Percentiles rank a stretch among this genome's conserved stretches.
Evolutionary conservation across 2,888 invertebrate species (phyloP).

Genomic region (Siphonodentalium dalli): DNA sequence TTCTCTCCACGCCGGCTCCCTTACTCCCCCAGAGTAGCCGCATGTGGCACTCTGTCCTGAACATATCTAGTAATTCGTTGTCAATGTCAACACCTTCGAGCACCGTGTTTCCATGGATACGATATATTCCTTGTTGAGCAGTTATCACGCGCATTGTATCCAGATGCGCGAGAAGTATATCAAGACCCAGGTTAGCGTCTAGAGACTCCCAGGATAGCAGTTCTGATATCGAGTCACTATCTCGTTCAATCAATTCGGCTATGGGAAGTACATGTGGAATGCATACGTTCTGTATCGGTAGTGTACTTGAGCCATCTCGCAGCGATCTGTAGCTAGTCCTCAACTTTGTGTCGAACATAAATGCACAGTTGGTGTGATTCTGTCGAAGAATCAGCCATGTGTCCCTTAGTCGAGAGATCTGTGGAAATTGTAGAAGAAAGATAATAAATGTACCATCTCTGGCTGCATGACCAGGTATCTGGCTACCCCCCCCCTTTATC

Average conservation of each 20-base stretch:
- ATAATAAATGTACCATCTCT: too few species aligned
- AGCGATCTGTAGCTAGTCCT: slow-evolving; percentile 84
- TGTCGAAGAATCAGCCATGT: slow-evolving; percentile 91
- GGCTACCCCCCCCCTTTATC: too few species aligned
- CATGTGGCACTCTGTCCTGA: slow-evolving; percentile 87
- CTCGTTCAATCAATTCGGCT: slow-evolving; percentile 71
- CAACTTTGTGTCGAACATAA: slow-evolving; percentile 89
- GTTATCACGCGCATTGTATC: slow-evolving; percentile 82
- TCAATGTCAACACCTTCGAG: slow-evolving; percentile 69
- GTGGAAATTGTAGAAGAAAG: slow-evolving; percentile 40
- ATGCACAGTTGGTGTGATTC: slow-evolving; percentile 86
- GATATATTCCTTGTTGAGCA: slow-evolving; percentile 78
- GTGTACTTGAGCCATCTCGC: slow-evolving; percentile 80
- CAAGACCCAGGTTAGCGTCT: slow-evolving; percentile 74
- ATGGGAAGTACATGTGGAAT: slow-evolving; percentile 87
- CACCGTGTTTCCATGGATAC: slow-evolving; percentile 80
- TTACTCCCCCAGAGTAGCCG: slow-evolving; percentile 91
- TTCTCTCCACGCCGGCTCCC: slow-evolving; percentile 77
- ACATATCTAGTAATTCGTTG: slow-evolving; percentile 72
- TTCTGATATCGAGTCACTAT: slow-evolving; percentile 32
- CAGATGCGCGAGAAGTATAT: slow-evolving; percentile 81
- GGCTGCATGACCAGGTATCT: too few species aligned
- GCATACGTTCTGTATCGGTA: slow-evolving; percentile 90
- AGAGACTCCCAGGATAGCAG: slow-evolving; percentile 54
- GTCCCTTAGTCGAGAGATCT: slow-evolving; percentile 82